A percentile compares a stretch with the other conserved stretches of the same genome.
These are phyloP conservation scores for Patiria pectinifera DNA, from an alignment of 53 echinoderm and acorn worm species.

Conservation along the genomic window DNA sequence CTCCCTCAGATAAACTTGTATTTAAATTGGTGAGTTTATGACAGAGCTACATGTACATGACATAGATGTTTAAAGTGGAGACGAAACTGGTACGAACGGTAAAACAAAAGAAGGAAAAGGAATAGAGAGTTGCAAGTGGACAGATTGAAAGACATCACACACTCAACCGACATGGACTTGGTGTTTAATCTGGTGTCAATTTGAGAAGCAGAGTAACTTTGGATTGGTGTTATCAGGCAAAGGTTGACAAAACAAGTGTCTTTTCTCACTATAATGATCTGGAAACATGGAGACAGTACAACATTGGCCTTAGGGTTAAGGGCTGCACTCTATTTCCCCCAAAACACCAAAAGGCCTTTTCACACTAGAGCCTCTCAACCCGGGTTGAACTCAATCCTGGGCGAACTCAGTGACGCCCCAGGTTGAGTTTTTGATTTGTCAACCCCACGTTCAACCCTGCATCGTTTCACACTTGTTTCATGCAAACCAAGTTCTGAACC, in stretches of 20 bases:
- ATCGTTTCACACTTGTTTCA: too few relatives aligned
- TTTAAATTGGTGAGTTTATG: neutral
- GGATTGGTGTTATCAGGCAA: neutral
- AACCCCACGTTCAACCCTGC: too few relatives aligned
- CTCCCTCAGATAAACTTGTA: neutral
- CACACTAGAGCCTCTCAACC: too few relatives aligned
- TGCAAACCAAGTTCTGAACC: too few relatives aligned
- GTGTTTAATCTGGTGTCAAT: neutral
- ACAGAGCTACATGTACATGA: neutral
- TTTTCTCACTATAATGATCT: neutral
- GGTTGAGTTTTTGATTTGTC: too few relatives aligned
- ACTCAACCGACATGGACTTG: slow-evolving; percentile 8
- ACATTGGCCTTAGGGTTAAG: neutral
- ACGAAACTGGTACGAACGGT: neutral
- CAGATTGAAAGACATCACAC: neutral
- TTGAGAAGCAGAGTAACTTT: neutral
- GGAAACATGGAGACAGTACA: neutral
- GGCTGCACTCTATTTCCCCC: neutral
- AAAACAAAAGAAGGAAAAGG: neutral
- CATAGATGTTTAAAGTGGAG: neutral
- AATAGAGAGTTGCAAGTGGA: neutral
- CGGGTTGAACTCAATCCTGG: too few relatives aligned
- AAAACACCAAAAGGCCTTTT: neutral
- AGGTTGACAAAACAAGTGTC: neutral
- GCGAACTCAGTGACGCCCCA: too few relatives aligned